phyloP scores from a whole-genome alignment of 2,113 vertebrate genomes.

The Microcebus lehilahytsara region DNA sequence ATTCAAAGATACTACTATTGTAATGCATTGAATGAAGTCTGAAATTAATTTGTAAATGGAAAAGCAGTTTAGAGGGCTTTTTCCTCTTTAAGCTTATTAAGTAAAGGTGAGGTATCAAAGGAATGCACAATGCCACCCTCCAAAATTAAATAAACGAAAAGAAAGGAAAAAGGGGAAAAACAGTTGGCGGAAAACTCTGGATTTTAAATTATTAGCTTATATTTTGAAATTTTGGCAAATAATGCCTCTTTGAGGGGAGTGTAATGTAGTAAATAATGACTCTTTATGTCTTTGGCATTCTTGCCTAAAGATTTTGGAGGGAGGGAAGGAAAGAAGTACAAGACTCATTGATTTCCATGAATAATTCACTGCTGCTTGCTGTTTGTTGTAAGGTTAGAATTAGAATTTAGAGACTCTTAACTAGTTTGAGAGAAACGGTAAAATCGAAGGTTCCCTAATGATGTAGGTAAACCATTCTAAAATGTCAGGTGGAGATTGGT shows the following conservation, averaged over 20 bases:
- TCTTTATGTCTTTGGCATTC: neutral
- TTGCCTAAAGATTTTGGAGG: constrained; percentile 26
- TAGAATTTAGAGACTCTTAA: constrained; percentile 26
- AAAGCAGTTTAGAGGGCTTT: neutral
- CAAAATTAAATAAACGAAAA: neutral
- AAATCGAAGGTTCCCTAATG: neutral
- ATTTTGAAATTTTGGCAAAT: constrained; percentile 3
- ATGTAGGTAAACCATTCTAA: neutral
- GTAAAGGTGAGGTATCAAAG: neutral
- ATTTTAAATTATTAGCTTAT: constrained; percentile 24
- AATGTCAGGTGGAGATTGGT: neutral
- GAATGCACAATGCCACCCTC: neutral
- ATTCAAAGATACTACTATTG: neutral
- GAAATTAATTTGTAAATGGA: neutral
- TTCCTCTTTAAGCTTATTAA: constrained; percentile 32
- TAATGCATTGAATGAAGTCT: neutral
- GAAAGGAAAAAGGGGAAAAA: neutral
- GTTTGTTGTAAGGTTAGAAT: constrained; percentile 40
- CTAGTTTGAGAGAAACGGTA: neutral
- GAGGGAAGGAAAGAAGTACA: constrained; percentile 23
- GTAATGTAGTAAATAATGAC: neutral
- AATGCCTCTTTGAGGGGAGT: neutral
- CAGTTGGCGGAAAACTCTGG: neutral
- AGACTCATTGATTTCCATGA: neutral
- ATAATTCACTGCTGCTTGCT: constrained; percentile 31